Evolutionary conservation across 2,888 invertebrate species (phyloP), one percentile per base, ranked within the genome.

Genomic region (Drosophila fulvimacula): DNA sequence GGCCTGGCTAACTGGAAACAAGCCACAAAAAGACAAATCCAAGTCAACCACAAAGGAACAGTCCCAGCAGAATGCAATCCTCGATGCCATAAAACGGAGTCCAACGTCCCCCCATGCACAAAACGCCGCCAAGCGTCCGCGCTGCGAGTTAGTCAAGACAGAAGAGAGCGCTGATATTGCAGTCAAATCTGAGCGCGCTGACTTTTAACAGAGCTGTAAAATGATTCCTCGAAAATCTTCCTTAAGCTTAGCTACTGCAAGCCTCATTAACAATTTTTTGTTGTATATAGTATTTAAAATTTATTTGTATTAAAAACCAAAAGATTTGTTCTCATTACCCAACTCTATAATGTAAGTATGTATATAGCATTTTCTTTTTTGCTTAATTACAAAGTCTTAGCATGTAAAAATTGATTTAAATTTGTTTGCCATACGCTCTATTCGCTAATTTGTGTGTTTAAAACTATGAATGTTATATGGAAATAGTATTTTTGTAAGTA

Each of bases 1-100:
- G 34, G 81, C 89, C 9, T 92, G 92, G 92, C 59, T 92, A 34
- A 82, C 73, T 17, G 77, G 75, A 4, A 64, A 71, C 13, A 89
- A 69, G n/a, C 27, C 27, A 13, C 24, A 9, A 4, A 24, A 46
- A 57, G 42, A 24, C 44, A 64, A 58, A 10, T 1, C 41, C 13
- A 67, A 63, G 6, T 42, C 52, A 56, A 17, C 38, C 49, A 60
- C 3, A 66, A 9, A 1, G 10, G 41, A 21, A 9, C 34, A 21
- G 27, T 24, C 5, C 17, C 38, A 24, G 15, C 41, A 17, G 27
- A 38, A 6, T 38, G 5, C 19, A 36, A 36, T 17, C n/a, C 5
- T 27, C 13, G 49, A 55, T 44, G 24, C 11, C 15, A 38, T 15
- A 0, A 85, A 79, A 39, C 71, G 83, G 5, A 59, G 53, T 24